These are phyloP conservation scores for Peromyscus aztecus DNA, from an alignment of 2,797 vertebrate species.

Conservation along the genomic window DNA sequence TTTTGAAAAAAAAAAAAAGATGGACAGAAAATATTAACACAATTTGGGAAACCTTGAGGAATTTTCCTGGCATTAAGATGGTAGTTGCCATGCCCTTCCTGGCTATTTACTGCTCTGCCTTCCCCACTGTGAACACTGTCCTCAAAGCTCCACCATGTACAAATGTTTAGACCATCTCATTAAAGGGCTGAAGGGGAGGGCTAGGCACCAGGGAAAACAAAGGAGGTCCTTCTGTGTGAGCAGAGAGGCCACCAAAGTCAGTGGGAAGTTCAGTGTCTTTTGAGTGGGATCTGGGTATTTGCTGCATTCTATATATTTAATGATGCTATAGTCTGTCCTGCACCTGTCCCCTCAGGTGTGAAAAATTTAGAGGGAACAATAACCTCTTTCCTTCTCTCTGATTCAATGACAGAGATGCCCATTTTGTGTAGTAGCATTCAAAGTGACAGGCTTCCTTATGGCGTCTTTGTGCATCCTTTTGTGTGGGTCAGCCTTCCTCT, in stretches of 20 bases:
- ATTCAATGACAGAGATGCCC: background rate
- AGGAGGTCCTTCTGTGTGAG: background rate
- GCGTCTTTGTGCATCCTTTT: background rate
- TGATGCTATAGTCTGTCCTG: background rate
- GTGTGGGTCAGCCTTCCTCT: no score
- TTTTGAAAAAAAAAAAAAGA: background rate
- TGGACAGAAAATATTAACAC: background rate
- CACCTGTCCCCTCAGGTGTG: background rate
- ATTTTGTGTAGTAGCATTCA: background rate
- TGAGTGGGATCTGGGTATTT: background rate
- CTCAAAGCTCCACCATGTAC: background rate
- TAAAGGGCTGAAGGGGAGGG: background rate
- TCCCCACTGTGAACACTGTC: background rate
- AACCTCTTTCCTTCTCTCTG: background rate
- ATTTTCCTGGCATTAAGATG: background rate
- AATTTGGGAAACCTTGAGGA: background rate
- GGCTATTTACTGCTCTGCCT: background rate
- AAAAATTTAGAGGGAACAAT: slow-evolving; percentile 18
- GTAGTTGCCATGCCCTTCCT: accelerated
- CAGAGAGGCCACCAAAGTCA: background rate
- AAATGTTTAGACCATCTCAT: background rate
- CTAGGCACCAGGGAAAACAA: background rate
- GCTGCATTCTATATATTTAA: background rate
- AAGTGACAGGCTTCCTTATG: background rate
- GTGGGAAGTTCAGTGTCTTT: background rate